Percentiles rank a stretch among this genome's conserved stretches.
These are phyloP conservation scores for Drosophila persimilis DNA, from an alignment of 1,140 invertebrate genomes.

Conservation along the genomic window DNA sequence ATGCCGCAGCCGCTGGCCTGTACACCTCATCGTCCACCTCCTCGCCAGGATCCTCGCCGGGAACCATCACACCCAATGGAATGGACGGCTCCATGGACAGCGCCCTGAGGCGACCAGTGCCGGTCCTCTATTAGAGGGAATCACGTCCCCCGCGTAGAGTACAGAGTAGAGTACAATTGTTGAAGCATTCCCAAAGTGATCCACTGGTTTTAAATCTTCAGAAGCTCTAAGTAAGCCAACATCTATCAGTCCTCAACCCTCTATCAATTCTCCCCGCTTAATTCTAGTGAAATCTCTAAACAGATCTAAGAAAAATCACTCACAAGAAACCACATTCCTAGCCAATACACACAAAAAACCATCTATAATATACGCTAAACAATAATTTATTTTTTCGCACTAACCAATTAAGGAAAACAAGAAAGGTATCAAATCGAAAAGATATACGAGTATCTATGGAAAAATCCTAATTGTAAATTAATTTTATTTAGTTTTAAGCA, in stretches of 20 bases:
- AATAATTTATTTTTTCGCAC: slow-evolving; percentile 73
- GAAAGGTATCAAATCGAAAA: slow-evolving; percentile 23
- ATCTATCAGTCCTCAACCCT: slow-evolving; percentile 23
- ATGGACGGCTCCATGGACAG: slow-evolving; percentile 82
- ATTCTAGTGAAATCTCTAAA: slow-evolving; percentile 72
- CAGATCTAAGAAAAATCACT: slow-evolving; percentile 30
- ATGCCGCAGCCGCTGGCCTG: slow-evolving; percentile 75
- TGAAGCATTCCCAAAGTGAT: slow-evolving; percentile 80
- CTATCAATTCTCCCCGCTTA: slow-evolving; percentile 48
- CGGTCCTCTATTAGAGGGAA: slow-evolving; percentile 84
- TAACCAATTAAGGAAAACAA: slow-evolving; percentile 29
- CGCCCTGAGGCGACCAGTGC: slow-evolving; percentile 85
- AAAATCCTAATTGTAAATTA: slow-evolving; percentile 71
- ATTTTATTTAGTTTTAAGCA: slow-evolving; percentile 78
- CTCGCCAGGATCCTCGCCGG: slow-evolving; percentile 84
- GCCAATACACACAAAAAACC: slow-evolving; percentile 59
- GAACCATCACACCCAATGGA: slow-evolving; percentile 73
- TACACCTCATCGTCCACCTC: slow-evolving; percentile 82
- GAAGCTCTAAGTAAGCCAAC: slow-evolving; percentile 78
- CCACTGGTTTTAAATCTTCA: slow-evolving; percentile 82
- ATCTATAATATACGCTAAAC: slow-evolving; percentile 33
- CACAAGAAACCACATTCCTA: slow-evolving; percentile 64
- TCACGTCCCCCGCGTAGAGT: slow-evolving; percentile 32
- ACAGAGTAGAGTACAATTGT: slow-evolving; percentile 81
- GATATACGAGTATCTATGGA: slow-evolving; percentile 3